phyloP scores from a whole-genome alignment of 53 echinoderm and acorn worm genomes.

The Antedon mediterranea region DNA sequence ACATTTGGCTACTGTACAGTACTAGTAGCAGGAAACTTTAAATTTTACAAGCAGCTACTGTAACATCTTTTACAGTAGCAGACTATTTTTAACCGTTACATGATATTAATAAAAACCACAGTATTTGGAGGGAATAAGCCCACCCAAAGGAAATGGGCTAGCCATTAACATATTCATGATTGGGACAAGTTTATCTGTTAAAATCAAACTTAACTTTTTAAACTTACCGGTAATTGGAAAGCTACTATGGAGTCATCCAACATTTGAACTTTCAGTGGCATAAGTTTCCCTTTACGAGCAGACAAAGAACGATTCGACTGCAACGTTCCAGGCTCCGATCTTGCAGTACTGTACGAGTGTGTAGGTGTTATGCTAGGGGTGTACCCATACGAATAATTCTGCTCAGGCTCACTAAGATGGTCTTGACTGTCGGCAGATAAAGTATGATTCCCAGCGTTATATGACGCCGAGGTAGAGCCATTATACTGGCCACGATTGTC shows the following conservation, averaged over 20 bases:
- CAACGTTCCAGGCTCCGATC: slow-evolving; percentile 49
- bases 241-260: slow-evolving; percentile 75
- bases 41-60: too few relatives aligned
- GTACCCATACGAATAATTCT: slow-evolving; percentile 52
- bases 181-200: background rate
- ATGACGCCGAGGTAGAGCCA: background rate
- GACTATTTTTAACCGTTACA: too few relatives aligned
- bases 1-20: too few relatives aligned
- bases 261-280: slow-evolving; percentile 77
- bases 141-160: too few relatives aligned
- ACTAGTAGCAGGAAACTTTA: too few relatives aligned
- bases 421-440: background rate
- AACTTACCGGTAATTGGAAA: slow-evolving; percentile 73
- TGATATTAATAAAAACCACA: too few relatives aligned
- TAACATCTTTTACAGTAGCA: too few relatives aligned
- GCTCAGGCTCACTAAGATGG: slow-evolving; percentile 36
- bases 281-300: slow-evolving; percentile 51
- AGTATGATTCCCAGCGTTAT: background rate
- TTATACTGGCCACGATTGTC: background rate
- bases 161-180: too few relatives aligned
- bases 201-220: background rate
- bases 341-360: slow-evolving; percentile 91
- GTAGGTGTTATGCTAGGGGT: slow-evolving; percentile 80
- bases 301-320: slow-evolving; percentile 26
- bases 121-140: too few relatives aligned